phyloP scores from a whole-genome alignment of 2,888 invertebrate genomes.

The Zelleria hepariella region DNA sequence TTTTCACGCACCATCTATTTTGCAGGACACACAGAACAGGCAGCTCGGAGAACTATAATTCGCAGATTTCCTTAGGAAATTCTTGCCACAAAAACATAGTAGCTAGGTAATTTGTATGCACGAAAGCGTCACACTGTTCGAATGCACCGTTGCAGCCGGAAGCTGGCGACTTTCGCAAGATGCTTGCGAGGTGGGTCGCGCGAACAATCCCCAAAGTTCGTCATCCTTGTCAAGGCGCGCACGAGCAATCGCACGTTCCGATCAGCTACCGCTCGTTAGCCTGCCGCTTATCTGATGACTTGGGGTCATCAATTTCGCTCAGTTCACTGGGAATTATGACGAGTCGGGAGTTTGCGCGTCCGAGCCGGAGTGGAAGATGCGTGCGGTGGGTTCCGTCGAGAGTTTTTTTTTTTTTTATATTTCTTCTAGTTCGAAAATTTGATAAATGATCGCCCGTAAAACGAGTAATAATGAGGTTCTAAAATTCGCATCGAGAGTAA shows the following conservation, averaged over 20 bases:
- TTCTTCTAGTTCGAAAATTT: no score
- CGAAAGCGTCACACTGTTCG: not conserved
- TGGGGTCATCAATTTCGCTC: slow-evolving; percentile 2
- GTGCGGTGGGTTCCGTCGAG: not conserved
- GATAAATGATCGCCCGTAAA: no score
- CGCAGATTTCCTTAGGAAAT: no score
- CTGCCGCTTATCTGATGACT: slow-evolving; percentile 3
- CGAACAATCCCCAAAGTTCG: no score
- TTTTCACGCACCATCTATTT: no score
- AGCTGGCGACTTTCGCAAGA: not conserved
- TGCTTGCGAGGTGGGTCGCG: no score
- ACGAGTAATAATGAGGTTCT: no score
- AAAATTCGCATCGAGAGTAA: no score
- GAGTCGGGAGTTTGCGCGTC: not conserved
- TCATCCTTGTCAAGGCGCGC: not conserved
- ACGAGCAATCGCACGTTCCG: slow-evolving; percentile 39
- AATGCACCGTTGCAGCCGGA: not conserved
- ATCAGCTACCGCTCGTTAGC: slow-evolving; percentile 61
- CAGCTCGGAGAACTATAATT: no score
- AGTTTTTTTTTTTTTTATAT: not conserved
- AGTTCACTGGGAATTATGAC: not conserved
- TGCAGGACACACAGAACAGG: no score
- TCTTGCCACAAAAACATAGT: no score
- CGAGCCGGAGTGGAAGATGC: not conserved
- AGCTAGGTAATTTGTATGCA: no score